Base-by-base conservation (phyloP, 2,888 invertebrate genomes). In the Glaucopsyche alexis region DNA sequence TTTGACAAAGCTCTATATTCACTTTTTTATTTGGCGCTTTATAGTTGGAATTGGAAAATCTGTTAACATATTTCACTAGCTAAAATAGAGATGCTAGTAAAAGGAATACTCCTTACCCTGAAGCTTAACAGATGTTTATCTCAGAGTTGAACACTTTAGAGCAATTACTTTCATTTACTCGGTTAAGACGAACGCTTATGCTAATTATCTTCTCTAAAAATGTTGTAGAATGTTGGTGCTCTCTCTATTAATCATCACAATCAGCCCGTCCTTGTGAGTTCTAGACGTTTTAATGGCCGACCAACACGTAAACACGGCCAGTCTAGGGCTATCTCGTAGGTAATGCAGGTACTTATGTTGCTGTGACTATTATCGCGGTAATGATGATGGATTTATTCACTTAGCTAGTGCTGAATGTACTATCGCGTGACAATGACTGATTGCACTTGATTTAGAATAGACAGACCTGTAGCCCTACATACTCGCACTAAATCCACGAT, bases 351-450 rank as follows among this genome's bases (percentile, higher is more conserved):
- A 67, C 45, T 67, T 67, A 47, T 49, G 69, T 69, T 49, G 69
- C 19, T 69, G 49, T 69, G 47, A 69, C 47, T 69, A 47, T 49
- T 69, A 69, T 69, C 69, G 29, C 7, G 8, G 69, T 69, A 69
- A 69, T 69, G 47, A 69, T 69, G 69, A 69, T 69, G 69, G 45
- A 69, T 69, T 49, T 69, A 69, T 69, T 69, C 69, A 69, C 69
- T 69, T 69, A 69, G 69, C 69, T 49, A 47, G 19, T 45, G 19
- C 69, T 69, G 49, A 69, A 49, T 69, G 69, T 47, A 6, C 67
- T 67, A 49, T 69, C 69, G 69, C 29, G 14, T 49, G 69, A 69
- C 69, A 69, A 49, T 69, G 69, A 69, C 47, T 19, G 69, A 69
- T 49, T 49, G 69, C 11, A 38, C 69, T 29, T 69, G 69, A 69